phyloP scores from a whole-genome alignment of 2,797 vertebrate genomes.

The Siniperca obscura region DNA sequence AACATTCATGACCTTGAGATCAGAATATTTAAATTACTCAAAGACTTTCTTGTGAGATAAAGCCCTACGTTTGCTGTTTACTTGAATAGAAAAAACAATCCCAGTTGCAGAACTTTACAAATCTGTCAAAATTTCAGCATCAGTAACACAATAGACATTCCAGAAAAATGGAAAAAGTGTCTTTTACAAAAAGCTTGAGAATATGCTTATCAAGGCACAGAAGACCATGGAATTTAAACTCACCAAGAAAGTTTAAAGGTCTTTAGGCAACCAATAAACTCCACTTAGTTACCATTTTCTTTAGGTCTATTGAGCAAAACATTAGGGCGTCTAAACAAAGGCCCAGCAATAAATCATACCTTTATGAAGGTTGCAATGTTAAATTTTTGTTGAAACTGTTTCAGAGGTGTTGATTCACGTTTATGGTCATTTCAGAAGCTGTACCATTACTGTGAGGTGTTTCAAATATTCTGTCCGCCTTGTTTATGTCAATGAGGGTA shows the following conservation, averaged over 20 bases:
- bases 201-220: not conserved
- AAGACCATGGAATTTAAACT: not conserved
- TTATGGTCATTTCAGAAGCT: not conserved
- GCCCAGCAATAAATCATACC: not conserved
- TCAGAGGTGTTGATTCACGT: not conserved
- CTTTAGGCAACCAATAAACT: not conserved
- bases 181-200: not conserved
- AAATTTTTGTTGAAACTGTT: not conserved
- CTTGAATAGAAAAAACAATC: not conserved
- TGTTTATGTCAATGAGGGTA: not conserved
- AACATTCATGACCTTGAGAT: not conserved
- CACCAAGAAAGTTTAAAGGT: not conserved
- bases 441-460: not conserved
- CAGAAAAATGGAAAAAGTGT: not conserved
- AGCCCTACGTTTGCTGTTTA: not conserved
- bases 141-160: not conserved
- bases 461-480: not conserved
- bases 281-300: not conserved
- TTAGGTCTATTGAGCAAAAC: not conserved
- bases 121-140: not conserved
- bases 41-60: not conserved
- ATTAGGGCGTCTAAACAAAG: not conserved
- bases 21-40: conserved; percentile 14
- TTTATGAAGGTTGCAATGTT: not conserved
- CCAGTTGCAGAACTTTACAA: not conserved